Evolutionary conservation across 2,888 invertebrate genomes (phyloP).

Genomic region (Eubasilissa splendida): DNA sequence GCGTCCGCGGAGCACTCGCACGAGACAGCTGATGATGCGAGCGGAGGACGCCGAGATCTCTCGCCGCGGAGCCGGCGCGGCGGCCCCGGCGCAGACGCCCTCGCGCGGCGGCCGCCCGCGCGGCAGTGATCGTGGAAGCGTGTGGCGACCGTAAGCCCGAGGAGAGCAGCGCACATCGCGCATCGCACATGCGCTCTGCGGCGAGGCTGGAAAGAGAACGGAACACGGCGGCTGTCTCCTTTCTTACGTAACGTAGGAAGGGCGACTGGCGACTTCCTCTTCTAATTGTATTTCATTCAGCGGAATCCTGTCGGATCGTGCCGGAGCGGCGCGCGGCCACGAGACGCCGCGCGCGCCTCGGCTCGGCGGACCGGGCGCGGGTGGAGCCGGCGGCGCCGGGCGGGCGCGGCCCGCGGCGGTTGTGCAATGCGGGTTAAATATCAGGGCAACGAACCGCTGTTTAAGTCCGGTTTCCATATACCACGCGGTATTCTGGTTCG

Average conservation of each 20-base stretch:
- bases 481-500: not conserved
- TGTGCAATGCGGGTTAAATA: not conserved
- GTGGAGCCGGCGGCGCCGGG: not conserved
- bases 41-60: not conserved
- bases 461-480: not conserved
- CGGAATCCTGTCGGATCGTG: constrained; percentile 26
- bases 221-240: constrained; percentile 14
- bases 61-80: not conserved
- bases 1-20: not conserved
- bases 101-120: not conserved
- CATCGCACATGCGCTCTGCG: not conserved
- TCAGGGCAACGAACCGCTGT: constrained; percentile 5
- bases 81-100: not conserved
- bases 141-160: too few species aligned
- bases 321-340: not conserved
- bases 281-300: constrained; percentile 12
- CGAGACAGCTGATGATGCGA: not conserved
- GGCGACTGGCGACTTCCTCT: constrained; percentile 22
- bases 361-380: constrained; percentile 1
- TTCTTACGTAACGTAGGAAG: constrained; percentile 12
- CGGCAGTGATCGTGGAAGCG: too few species aligned
- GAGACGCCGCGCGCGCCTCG: not conserved
- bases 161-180: too few species aligned
- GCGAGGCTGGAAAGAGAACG: not conserved
- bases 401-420: not conserved